A percentile compares a stretch with the other conserved stretches of the same genome.
These are phyloP conservation scores for Ferrisia virgata DNA, from an alignment of 2,888 invertebrate genomes.

Conservation along the genomic window DNA sequence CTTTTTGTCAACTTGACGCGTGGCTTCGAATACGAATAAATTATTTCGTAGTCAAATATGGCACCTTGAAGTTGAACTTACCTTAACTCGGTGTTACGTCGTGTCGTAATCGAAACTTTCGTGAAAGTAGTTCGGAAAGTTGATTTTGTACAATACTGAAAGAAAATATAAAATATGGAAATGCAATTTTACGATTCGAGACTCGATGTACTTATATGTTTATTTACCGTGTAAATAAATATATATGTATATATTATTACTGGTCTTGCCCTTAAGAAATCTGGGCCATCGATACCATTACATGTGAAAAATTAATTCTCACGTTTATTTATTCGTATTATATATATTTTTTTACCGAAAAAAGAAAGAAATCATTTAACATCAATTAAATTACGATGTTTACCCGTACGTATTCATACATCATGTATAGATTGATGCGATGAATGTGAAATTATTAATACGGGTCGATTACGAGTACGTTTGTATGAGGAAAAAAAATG, in stretches of 20 bases:
- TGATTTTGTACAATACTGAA: background rate
- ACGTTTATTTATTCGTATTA: background rate
- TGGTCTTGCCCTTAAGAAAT: background rate
- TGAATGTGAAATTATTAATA: slow-evolving; percentile 23
- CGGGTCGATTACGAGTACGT: slow-evolving; percentile 17
- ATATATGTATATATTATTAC: background rate
- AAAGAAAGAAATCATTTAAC: background rate
- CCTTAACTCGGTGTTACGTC: too few relatives aligned
- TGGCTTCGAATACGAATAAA: background rate
- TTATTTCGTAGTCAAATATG: background rate
- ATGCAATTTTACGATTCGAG: background rate
- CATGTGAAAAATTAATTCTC: background rate
- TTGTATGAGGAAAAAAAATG: background rate
- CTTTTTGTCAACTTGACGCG: too few relatives aligned
- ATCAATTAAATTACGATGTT: background rate
- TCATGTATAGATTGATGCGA: background rate
- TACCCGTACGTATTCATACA: background rate
- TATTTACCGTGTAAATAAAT: too few relatives aligned
- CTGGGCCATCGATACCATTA: background rate
- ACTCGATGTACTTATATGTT: too few relatives aligned
- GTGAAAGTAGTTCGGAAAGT: background rate
- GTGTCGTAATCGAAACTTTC: background rate
- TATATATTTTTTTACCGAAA: background rate
- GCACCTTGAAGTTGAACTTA: background rate
- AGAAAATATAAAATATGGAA: background rate